Conservation (phyloP, 2,113 vertebrate genomes). For the Periophthalmodon schlosseri region DNA sequence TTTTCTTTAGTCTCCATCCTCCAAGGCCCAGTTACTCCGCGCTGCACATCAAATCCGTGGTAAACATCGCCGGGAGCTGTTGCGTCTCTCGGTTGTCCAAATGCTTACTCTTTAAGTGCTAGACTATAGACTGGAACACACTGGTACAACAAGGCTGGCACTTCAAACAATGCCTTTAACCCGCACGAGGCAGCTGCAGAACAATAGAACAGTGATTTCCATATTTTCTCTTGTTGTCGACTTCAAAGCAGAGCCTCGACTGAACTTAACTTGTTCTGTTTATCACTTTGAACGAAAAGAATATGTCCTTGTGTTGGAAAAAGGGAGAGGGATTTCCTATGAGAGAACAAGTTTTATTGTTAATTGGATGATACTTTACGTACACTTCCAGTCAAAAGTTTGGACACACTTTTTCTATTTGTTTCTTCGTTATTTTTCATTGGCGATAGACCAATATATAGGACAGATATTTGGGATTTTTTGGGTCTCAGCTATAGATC, state of each 20-base stretch:
- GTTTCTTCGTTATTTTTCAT: no score
- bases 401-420: no score
- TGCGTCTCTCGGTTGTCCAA: slow-evolving; percentile 31
- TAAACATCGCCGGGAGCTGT: slow-evolving; percentile 53
- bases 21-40: slow-evolving; percentile 7
- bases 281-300: slow-evolving; percentile 19
- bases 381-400: no score
- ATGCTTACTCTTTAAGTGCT: slow-evolving; percentile 17
- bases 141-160: slow-evolving; percentile 1
- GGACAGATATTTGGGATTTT: no score
- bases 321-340: background rate
- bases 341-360: background rate
- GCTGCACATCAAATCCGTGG: slow-evolving; percentile 26
- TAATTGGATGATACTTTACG: background rate
- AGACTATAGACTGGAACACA: slow-evolving; percentile 8
- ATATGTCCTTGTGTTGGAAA: background rate
- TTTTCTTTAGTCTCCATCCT: slow-evolving; percentile 9
- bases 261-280: background rate
- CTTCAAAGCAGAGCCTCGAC: slow-evolving; percentile 24
- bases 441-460: no score
- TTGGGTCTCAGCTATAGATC: no score
- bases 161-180: slow-evolving; percentile 34
- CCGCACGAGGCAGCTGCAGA: slow-evolving; percentile 13
- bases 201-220: slow-evolving; percentile 27
- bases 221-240: slow-evolving; percentile 17